A percentile compares a stretch with the other conserved stretches of the same genome.
phyloP scores from a whole-genome alignment of 2,888 invertebrate genomes.

The Meiosimyza decipiens region DNA sequence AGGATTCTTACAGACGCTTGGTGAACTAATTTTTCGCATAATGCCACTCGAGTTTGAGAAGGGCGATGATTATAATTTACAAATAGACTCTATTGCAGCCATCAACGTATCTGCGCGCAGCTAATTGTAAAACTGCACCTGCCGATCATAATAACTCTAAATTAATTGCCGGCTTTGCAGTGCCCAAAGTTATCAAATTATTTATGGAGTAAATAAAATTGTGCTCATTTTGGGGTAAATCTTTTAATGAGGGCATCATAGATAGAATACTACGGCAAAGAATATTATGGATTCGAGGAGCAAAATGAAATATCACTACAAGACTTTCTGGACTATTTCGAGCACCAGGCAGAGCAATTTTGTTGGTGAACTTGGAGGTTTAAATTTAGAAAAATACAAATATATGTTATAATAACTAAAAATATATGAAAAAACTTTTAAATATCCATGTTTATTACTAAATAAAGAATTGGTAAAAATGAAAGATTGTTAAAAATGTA shows the following conservation, averaged over 20 bases:
- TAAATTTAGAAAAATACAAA: too few relatives aligned
- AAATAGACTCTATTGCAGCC: conserved; percentile 99
- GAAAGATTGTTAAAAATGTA: too few relatives aligned
- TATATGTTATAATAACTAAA: too few relatives aligned
- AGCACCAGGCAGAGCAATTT: conserved; percentile 75
- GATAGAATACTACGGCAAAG: conserved; percentile 87
- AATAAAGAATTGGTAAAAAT: too few relatives aligned
- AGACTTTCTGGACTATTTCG: conserved; percentile 94
- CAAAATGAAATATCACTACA: conserved; percentile 85
- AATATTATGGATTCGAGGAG: conserved; percentile 94
- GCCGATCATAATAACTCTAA: conserved; percentile 93
- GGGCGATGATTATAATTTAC: conserved; percentile 97
- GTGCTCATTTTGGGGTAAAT: background rate
- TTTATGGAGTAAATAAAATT: conserved; percentile 72
- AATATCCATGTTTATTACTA: too few relatives aligned
- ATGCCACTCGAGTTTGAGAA: conserved; percentile 97
- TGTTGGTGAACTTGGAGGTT: too few relatives aligned
- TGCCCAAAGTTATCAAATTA: conserved; percentile 88
- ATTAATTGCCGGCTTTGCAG: conserved; percentile 90
- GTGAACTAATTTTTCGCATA: conserved; percentile 71
- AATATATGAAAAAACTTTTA: too few relatives aligned
- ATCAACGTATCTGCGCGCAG: conserved; percentile 95
- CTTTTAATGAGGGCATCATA: conserved; percentile 74
- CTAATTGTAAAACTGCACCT: conserved; percentile 94
- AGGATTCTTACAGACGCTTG: conserved; percentile 75